Base-by-base conservation (phyloP, 2,797 vertebrate genomes). In the Morus bassanus region DNA sequence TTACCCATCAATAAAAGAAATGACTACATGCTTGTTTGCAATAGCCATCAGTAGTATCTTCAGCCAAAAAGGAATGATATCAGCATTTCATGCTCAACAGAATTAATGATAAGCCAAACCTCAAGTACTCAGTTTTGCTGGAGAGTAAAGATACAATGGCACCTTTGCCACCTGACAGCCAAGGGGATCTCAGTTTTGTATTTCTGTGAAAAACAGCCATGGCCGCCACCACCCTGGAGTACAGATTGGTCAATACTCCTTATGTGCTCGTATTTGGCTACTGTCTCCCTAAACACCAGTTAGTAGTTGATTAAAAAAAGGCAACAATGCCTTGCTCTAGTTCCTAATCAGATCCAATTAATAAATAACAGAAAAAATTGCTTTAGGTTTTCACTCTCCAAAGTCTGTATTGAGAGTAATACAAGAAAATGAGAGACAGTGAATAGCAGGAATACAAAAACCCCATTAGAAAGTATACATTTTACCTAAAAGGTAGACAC, bases 31-130 rank as follows among this genome's bases (percentile, higher is more conserved):
- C 19, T 35, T 39, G 15, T 61, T 45, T 41, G 19, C 45, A 67
- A 27, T 1, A 56, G 64, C 39, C 48, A 86, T 37, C 69, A 35
- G 10, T 17, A 53, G 13, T 18, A 59, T 14, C 73, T 74, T 63
- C 69, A 70, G 22, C 10, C 43, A 57, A 76, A 88, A 84, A 5
- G 0, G 1, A 73, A 57, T 0, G 0, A 18, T 2, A 19, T 5
- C 24, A 72, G 30, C 22, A n/a, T 39, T 84, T 68, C n/a, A 35
- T 4, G 13, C 22, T 39, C 51, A 78, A 45, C 30, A 48, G 15
- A 86, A 77, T 18, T 27, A 54, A 78, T 1, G 1, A 13, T 6
- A 85, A 85, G n/a, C 23, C 46, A 54, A 60, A 65, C 19, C 18
- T 46, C 2, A 2, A 54, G 28, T 31, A 28, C 28, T 53, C 13